Percentiles rank a stretch among this genome's conserved stretches.
Evolutionary conservation across 2,888 invertebrate genomes (phyloP).

Genomic region (Zaprionus bogoriensis): DNA sequence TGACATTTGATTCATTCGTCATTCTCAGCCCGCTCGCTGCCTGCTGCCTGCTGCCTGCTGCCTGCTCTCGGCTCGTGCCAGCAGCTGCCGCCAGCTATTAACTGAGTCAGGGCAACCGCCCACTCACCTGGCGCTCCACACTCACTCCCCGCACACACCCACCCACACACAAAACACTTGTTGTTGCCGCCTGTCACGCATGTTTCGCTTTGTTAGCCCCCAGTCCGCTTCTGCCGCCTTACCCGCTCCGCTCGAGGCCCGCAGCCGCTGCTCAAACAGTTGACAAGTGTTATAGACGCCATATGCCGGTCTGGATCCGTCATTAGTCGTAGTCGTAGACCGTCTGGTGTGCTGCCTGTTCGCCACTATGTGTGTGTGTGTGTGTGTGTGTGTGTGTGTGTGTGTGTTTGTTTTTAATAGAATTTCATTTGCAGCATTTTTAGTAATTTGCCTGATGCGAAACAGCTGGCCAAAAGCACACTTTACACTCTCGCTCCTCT

Average conservation of each 20-base stretch:
- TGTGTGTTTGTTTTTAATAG: slow-evolving; percentile 77
- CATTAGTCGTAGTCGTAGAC: slow-evolving; percentile 32
- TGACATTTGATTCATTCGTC: slow-evolving; percentile 82
- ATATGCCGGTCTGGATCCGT: slow-evolving; percentile 52
- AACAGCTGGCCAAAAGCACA: slow-evolving; percentile 55
- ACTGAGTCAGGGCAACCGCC: slow-evolving; percentile 38
- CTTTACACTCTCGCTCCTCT: background rate
- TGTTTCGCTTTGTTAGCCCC: slow-evolving; percentile 53
- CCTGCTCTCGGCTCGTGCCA: background rate
- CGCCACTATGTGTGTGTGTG: slow-evolving; percentile 61
- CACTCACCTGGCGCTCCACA: slow-evolving; percentile 60
- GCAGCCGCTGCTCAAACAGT: slow-evolving; percentile 52
- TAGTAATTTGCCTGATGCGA: slow-evolving; percentile 70
- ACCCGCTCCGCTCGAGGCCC: background rate
- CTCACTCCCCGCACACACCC: slow-evolving; percentile 25
- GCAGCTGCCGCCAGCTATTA: slow-evolving; percentile 37
- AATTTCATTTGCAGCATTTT: slow-evolving; percentile 72
- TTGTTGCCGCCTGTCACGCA: slow-evolving; percentile 67
- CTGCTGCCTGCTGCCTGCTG: background rate
- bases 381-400: slow-evolving; percentile 60
- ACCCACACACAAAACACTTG: slow-evolving; percentile 57
- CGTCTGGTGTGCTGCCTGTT: background rate
- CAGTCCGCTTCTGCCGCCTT: background rate
- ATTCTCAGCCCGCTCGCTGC: slow-evolving; percentile 41
- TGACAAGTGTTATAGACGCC: slow-evolving; percentile 70